Base-by-base conservation (phyloP, 2,113 vertebrate species). In the Calidris pugnax region DNA sequence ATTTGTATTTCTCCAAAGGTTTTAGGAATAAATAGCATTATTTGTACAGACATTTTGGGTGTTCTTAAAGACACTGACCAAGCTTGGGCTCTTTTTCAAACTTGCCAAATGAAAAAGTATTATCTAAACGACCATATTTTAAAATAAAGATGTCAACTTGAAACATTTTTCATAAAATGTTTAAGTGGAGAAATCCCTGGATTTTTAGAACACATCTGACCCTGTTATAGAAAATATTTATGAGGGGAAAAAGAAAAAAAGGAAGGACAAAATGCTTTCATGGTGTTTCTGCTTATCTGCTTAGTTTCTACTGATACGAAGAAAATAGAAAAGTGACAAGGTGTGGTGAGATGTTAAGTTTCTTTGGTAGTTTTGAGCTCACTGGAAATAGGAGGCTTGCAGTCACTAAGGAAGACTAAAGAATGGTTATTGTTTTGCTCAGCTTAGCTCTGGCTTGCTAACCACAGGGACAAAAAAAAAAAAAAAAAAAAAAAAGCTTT, bases 61-160 rank as follows among this genome's bases (percentile, higher is more conserved):
- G 20, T 45, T 37, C 33, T 5, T 32, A 27, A 19, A 72, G 18
- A 63, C 63, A 27, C 3, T 28, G 10, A 32, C 15, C 14, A 64
- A 59, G 4, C 55, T 24, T 23, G 33, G 4, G 3, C 2, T 39
- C 20, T 60, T 64, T 37, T 17, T 0, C 6, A 28, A 4, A 51
- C 9, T 32, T 69, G 12, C 4, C 33, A 21, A 88, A 69, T 64
- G 26, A 48, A 43, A 66, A 48, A 60, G 74, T 9, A 15, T 7
- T 22, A 76, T 11, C 7, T 57, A 59, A 72, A 63, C 3, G 2
- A 43, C 2, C 2, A 19, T 53, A 50, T 73, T 81, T 55, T 35
- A 59, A 77, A 64, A 77, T 18, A 81, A 68, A 73, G 5, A 28
- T 32, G 6, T 22, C 6, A 39, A 27, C 33, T 50, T 27, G 50